phyloP scores from a whole-genome alignment of 35 echinoderm and acorn worm genomes.

The Lytechinus pictus region DNA sequence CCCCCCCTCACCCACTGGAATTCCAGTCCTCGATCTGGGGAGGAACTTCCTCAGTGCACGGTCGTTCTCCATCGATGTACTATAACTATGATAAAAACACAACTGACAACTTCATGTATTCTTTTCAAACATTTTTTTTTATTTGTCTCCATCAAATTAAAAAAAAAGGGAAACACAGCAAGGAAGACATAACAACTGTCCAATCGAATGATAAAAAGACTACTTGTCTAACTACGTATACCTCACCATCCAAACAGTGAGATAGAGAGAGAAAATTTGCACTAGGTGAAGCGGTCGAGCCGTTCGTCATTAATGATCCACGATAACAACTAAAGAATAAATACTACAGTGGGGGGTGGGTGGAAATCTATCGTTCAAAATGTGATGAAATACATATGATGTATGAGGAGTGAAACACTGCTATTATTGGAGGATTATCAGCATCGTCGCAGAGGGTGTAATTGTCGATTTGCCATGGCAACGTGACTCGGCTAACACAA shows the following conservation, averaged over 20 bases:
- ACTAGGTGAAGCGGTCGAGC: not conserved
- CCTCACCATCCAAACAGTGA: not conserved
- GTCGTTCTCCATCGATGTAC: not conserved
- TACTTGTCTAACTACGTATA: conserved; percentile 5
- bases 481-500: no score
- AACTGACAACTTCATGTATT: not conserved
- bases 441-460: not conserved
- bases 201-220: conserved; percentile 44
- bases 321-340: conserved; percentile 14
- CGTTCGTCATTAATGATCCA: not conserved
- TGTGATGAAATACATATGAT: not conserved
- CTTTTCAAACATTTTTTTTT: conserved; percentile 53
- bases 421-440: not conserved
- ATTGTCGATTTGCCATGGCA: not conserved
- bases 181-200: conserved; percentile 56
- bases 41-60: no score
- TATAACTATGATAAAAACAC: not conserved
- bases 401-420: not conserved
- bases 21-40: no score
- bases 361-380: not conserved
- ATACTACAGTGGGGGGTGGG: not conserved
- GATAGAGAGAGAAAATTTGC: not conserved
- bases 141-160: conserved; percentile 55
- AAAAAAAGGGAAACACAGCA: conserved; percentile 51
- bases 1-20: no score